These are phyloP conservation scores for Pantala flavescens DNA, from an alignment of 1,140 invertebrate species.

Conservation along the genomic window DNA sequence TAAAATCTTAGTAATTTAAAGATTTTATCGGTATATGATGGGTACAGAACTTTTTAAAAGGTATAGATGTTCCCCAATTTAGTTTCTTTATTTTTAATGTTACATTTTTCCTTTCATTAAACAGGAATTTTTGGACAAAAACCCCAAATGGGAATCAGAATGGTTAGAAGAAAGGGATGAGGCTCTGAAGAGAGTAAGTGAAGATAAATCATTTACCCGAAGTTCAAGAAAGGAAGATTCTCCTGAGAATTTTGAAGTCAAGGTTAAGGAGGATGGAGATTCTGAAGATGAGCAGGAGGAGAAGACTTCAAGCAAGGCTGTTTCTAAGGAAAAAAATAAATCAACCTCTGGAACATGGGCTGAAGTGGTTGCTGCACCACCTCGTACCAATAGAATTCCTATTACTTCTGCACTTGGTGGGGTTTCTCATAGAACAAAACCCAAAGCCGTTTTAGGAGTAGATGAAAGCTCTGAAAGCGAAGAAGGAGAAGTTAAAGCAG, in stretches of 20 bases:
- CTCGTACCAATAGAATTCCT: not conserved
- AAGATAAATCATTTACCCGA: constrained; percentile 29
- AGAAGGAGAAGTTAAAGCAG: constrained; percentile 35
- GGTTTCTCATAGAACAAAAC: constrained; percentile 11
- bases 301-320: constrained; percentile 25
- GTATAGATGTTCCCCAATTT: no score
- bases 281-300: constrained; percentile 26
- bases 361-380: not conserved
- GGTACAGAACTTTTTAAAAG: no score
- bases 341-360: not conserved
- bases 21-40: no score
- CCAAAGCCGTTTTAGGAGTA: not conserved
- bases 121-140: constrained; percentile 65
- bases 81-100: no score
- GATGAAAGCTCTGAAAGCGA: constrained; percentile 1
- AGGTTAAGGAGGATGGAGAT: constrained; percentile 17
- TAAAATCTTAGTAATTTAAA: no score
- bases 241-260: not conserved
- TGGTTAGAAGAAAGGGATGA: constrained; percentile 71
- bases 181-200: constrained; percentile 41
- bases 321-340: not conserved
- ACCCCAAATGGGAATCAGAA: constrained; percentile 73
- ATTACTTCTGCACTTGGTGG: not conserved
- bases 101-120: constrained; percentile 23
- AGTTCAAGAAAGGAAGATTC: constrained; percentile 12